A percentile compares a stretch with the other conserved stretches of the same genome.
These are phyloP conservation scores for Drosophila stalkeri DNA, from an alignment of 2,888 invertebrate species.

Conservation along the genomic window DNA sequence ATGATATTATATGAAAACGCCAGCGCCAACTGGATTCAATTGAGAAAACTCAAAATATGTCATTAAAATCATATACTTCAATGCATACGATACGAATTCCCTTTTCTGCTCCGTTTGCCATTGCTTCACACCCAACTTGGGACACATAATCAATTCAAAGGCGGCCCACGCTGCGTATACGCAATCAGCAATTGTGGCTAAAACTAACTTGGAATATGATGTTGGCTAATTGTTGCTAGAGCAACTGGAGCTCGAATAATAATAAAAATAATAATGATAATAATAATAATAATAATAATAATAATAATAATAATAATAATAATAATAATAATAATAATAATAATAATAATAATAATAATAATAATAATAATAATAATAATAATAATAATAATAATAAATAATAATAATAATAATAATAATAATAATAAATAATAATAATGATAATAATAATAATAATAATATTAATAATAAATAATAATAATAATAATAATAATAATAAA, in stretches of 20 bases:
- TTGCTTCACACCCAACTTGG: slow-evolving; percentile 36
- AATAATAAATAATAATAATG: no score
- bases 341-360: no score
- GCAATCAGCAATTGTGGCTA: slow-evolving; percentile 48
- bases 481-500: no score
- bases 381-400: no score
- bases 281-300: no score
- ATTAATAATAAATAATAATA: no score
- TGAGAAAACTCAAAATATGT: slow-evolving; percentile 8
- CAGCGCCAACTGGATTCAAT: slow-evolving; percentile 27
- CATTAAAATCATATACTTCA: slow-evolving; percentile 57
- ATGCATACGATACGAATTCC: slow-evolving; percentile 20
- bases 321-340: no score
- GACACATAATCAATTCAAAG: slow-evolving; percentile 29
- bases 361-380: no score
- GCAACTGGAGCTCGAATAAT: background rate
- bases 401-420: no score
- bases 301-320: no score
- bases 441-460: background rate
- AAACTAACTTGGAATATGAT: slow-evolving; percentile 9
- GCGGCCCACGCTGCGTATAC: slow-evolving; percentile 48
- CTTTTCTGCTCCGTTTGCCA: slow-evolving; percentile 37
- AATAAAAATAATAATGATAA: no score
- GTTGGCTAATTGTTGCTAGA: background rate
- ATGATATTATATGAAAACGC: background rate